These are phyloP conservation scores for Noctua pronuba DNA, from an alignment of 2,888 invertebrate genomes.

Conservation along the genomic window DNA sequence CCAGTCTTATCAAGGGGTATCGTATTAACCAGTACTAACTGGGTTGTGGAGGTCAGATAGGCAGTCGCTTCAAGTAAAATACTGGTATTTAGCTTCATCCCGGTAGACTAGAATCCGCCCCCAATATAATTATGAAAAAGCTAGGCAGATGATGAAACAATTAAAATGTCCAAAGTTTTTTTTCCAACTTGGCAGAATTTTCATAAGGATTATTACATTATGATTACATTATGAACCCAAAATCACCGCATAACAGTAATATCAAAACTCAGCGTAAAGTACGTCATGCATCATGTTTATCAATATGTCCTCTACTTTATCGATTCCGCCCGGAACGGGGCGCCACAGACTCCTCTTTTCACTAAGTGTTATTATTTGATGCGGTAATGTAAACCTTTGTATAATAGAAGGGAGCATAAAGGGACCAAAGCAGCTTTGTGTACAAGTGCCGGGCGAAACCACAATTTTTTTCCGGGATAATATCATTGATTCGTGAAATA, in stretches of 20 bases:
- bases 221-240: not conserved
- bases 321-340: constrained; percentile 65
- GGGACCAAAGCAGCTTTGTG: constrained; percentile 65
- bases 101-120: too few species aligned
- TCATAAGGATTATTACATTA: not conserved
- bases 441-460: constrained; percentile 51
- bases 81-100: too few species aligned
- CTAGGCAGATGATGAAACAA: too few species aligned
- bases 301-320: constrained; percentile 74
- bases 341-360: constrained; percentile 69
- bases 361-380: constrained; percentile 83
- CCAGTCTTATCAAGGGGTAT: too few species aligned
- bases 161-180: not conserved
- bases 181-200: not conserved
- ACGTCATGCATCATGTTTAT: constrained; percentile 70
- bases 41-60: too few species aligned
- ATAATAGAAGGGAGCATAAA: constrained; percentile 60
- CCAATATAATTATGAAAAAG: too few species aligned
- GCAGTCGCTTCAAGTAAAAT: too few species aligned
- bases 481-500: constrained; percentile 53
- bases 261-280: constrained; percentile 52
- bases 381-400: constrained; percentile 80
- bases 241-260: constrained; percentile 18
- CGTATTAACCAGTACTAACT: too few species aligned
- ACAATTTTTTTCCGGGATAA: constrained; percentile 41